These are phyloP conservation scores for Drosophila helvetica DNA, from an alignment of 2,888 invertebrate genomes.

Conservation along the genomic window DNA sequence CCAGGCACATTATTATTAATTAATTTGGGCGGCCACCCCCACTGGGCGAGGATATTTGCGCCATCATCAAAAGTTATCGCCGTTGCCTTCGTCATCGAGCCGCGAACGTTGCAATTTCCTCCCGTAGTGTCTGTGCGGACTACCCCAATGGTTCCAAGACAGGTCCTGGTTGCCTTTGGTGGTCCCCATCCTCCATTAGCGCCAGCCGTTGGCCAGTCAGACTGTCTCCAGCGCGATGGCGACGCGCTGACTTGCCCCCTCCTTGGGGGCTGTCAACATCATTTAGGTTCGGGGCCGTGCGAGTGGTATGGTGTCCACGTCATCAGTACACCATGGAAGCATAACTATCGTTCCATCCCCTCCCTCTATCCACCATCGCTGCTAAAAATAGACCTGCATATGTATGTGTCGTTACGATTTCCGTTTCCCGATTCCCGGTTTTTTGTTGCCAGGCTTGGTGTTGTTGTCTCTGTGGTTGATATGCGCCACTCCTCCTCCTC, in stretches of 20 bases:
- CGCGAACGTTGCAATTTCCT: constrained; percentile 70
- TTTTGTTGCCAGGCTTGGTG: constrained; percentile 59
- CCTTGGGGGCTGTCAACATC: constrained; percentile 19
- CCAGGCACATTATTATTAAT: constrained; percentile 72
- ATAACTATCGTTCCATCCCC: constrained; percentile 41
- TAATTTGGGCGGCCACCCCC: constrained; percentile 62
- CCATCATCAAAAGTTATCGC: constrained; percentile 43
- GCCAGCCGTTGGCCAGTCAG: constrained; percentile 76
- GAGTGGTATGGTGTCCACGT: constrained; percentile 16
- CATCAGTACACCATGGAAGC: constrained; percentile 40
- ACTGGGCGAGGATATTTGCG: constrained; percentile 27
- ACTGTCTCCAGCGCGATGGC: constrained; percentile 61
- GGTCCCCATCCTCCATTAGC: constrained; percentile 30
- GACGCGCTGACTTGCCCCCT: constrained; percentile 37
- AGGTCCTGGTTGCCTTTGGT: constrained; percentile 2
- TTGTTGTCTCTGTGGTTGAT: background rate
- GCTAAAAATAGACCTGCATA: constrained; percentile 65
- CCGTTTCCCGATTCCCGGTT: constrained; percentile 23
- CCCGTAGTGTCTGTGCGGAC: constrained; percentile 34
- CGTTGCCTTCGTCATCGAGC: constrained; percentile 59
- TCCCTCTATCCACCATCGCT: background rate
- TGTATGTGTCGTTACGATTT: constrained; percentile 12
- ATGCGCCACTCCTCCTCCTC: background rate
- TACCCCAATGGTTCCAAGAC: constrained; percentile 33
- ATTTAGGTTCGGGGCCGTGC: constrained; percentile 21